These are phyloP conservation scores for Apodemia mormo DNA, from an alignment of 2,888 invertebrate genomes.

Conservation along the genomic window DNA sequence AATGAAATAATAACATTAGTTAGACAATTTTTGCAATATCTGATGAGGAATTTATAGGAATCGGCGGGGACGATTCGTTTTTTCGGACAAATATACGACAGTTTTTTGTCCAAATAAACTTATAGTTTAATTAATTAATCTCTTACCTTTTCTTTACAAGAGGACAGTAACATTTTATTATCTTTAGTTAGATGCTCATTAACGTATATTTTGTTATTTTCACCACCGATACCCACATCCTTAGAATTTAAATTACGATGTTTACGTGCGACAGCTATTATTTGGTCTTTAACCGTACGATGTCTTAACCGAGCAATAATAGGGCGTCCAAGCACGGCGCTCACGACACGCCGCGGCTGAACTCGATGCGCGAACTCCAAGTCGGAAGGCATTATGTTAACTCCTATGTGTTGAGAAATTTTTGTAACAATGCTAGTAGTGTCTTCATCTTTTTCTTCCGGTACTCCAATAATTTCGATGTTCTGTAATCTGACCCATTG, in stretches of 20 bases:
- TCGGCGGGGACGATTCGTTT: too few relatives aligned
- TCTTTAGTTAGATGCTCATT: too few relatives aligned
- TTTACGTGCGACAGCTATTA: not conserved
- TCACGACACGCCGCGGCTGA: slow-evolving; percentile 22
- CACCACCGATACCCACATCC: slow-evolving; percentile 23
- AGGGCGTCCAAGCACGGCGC: not conserved
- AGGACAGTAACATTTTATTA: too few relatives aligned
- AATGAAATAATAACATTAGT: too few relatives aligned
- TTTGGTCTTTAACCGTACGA: not conserved
- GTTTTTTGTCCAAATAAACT: too few relatives aligned
- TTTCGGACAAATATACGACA: too few relatives aligned
- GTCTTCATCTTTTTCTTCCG: slow-evolving; percentile 27
- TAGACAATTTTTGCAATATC: too few relatives aligned
- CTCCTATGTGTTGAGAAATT: slow-evolving; percentile 24
- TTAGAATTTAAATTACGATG: slow-evolving; percentile 1
- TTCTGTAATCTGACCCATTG: slow-evolving; percentile 31
- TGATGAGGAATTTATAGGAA: too few relatives aligned
- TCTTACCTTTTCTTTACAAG: too few relatives aligned
- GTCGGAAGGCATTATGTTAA: slow-evolving; percentile 21
- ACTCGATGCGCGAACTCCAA: slow-evolving; percentile 31
- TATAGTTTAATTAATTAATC: too few relatives aligned
- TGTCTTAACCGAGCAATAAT: not conserved
- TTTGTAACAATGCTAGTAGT: slow-evolving; percentile 23
- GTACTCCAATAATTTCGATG: slow-evolving; percentile 29
- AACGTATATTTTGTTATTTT: too few relatives aligned